phyloP scores from a whole-genome alignment of 2,113 vertebrate species.

The Salminus brasiliensis region DNA sequence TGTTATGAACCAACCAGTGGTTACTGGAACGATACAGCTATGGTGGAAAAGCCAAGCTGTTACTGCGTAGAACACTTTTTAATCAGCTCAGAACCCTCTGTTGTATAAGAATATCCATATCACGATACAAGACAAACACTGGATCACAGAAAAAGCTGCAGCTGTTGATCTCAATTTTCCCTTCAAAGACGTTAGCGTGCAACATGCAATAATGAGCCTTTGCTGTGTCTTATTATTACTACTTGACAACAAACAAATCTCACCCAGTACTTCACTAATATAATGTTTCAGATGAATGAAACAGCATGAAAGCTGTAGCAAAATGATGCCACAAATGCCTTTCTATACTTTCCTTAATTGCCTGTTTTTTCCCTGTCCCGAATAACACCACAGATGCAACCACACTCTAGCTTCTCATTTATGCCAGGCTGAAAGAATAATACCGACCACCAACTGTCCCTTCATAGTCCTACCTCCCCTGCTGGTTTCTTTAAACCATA shows the following conservation, averaged over 20 bases:
- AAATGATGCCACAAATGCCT: background rate
- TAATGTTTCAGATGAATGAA: background rate
- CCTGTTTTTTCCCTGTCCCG: no score
- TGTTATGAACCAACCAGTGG: no score
- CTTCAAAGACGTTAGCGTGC: background rate
- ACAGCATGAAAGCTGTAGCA: background rate
- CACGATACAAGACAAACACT: no score
- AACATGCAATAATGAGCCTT: background rate
- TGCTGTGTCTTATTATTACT: background rate
- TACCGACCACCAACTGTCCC: conserved; percentile 25
- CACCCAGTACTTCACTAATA: background rate
- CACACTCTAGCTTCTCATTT: background rate
- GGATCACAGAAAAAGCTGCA: background rate
- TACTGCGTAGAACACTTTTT: no score
- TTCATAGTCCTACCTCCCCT: conserved; percentile 4
- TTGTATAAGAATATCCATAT: no score
- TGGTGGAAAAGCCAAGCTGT: no score
- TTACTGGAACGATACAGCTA: no score
- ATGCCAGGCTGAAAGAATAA: conserved; percentile 28
- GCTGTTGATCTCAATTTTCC: background rate
- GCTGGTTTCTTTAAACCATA: conserved; percentile 31
- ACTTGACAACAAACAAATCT: background rate
- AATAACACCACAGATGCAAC: background rate
- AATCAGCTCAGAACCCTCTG: no score
- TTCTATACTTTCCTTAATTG: no score